These are phyloP conservation scores for Lucinisca nassula DNA, from an alignment of 2,888 invertebrate genomes.

Conservation along the genomic window DNA sequence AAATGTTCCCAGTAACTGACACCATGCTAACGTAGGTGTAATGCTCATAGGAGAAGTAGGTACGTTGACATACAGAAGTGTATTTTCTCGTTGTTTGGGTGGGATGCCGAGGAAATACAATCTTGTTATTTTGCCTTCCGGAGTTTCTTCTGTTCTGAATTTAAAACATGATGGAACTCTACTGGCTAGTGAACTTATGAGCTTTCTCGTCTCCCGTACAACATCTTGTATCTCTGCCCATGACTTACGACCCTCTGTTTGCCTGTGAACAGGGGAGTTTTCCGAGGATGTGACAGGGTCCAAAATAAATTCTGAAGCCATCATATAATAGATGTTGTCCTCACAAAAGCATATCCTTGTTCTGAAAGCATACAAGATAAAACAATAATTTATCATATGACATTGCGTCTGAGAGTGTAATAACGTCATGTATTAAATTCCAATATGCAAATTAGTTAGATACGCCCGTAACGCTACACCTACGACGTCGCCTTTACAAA, in stretches of 20 bases:
- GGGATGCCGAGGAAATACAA: slow-evolving; percentile 97
- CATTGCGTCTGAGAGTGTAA: no score
- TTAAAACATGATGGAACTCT: slow-evolving; percentile 85
- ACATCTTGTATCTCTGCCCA: slow-evolving; percentile 86
- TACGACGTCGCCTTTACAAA: no score
- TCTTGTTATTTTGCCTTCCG: slow-evolving; percentile 88
- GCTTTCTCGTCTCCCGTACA: slow-evolving; percentile 85
- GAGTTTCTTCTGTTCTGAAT: slow-evolving; percentile 82
- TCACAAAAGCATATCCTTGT: no score
- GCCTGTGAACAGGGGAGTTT: slow-evolving; percentile 25
- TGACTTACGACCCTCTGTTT: slow-evolving; percentile 75
- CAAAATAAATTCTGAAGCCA: slow-evolving; percentile 78
- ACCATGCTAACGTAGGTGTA: slow-evolving; percentile 90
- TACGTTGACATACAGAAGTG: slow-evolving; percentile 95
- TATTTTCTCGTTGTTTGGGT: slow-evolving; percentile 96
- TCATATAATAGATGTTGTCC: no score
- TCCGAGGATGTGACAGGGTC: slow-evolving; percentile 71
- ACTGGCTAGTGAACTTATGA: slow-evolving; percentile 83
- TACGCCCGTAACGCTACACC: no score
- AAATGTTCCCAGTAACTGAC: slow-evolving; percentile 92
- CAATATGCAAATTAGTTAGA: no score
- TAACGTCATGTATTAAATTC: no score
- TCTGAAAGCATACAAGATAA: no score
- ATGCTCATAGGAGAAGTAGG: slow-evolving; percentile 74
- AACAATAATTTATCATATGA: no score